Percentiles rank a stretch among this genome's conserved stretches.
phyloP scores from a whole-genome alignment of 2,113 vertebrate species.

The Rhinolophus sinicus region DNA sequence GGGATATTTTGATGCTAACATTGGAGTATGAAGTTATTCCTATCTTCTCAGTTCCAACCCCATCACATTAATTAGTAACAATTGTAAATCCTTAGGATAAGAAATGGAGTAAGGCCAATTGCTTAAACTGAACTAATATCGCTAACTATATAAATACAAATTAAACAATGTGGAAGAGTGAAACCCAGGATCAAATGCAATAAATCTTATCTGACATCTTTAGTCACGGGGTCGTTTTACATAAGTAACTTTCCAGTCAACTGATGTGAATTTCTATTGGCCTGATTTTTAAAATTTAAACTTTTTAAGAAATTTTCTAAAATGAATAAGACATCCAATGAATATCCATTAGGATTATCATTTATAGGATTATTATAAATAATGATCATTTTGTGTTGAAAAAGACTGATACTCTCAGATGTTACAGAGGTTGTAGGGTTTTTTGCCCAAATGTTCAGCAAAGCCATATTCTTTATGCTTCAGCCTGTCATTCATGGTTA shows the following conservation, averaged over 20 bases:
- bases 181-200: background rate
- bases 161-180: background rate
- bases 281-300: background rate
- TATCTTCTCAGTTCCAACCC: background rate
- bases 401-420: background rate
- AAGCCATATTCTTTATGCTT: background rate
- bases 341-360: background rate
- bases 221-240: background rate
- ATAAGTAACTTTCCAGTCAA: background rate
- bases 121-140: background rate
- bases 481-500: background rate
- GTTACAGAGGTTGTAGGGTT: background rate
- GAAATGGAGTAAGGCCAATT: background rate
- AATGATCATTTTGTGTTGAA: constrained; percentile 3
- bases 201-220: background rate
- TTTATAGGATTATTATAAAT: background rate
- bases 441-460: background rate
- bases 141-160: background rate
- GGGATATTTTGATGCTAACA: background rate
- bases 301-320: background rate
- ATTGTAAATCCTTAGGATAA: background rate
- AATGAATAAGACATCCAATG: background rate
- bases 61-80: background rate
- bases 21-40: background rate
- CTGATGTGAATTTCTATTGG: background rate